These are phyloP conservation scores for Lasiurus borealis DNA, from an alignment of 2,113 vertebrate genomes.

Conservation along the genomic window DNA sequence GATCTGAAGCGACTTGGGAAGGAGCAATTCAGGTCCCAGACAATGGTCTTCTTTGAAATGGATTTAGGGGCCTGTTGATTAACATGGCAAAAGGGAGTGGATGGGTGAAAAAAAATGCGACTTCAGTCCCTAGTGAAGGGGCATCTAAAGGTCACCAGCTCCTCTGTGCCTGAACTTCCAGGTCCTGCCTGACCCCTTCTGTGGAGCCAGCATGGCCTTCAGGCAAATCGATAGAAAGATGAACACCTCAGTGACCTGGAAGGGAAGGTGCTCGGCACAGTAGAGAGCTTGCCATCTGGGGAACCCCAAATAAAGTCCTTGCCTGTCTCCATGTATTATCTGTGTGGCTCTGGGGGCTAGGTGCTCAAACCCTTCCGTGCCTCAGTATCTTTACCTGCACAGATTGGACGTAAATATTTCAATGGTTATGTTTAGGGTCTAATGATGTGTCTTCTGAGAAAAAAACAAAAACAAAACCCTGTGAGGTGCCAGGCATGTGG, in stretches of 20 bases:
- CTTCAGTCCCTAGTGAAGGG: too few species aligned
- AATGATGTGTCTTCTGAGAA: background rate
- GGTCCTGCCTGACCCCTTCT: background rate
- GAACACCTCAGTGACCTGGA: background rate
- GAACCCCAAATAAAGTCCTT: background rate
- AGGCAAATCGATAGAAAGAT: background rate
- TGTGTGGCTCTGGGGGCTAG: too few species aligned
- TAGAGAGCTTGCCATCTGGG: background rate
- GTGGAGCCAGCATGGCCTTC: background rate
- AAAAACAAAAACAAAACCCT: too few species aligned
- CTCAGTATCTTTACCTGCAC: background rate
- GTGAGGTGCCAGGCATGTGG: background rate
- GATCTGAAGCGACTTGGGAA: slow-evolving; percentile 80
- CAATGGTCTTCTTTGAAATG: slow-evolving; percentile 86
- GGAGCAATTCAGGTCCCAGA: slow-evolving; percentile 84
- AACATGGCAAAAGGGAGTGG: slow-evolving; percentile 83
- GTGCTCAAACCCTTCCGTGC: background rate
- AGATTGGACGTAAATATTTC: background rate
- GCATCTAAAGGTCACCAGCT: slow-evolving; percentile 54
- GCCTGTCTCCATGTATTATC: background rate
- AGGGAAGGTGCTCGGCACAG: background rate
- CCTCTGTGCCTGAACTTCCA: background rate
- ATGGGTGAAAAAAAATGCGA: too few species aligned
- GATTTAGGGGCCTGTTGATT: slow-evolving; percentile 80
- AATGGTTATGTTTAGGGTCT: background rate